These are phyloP conservation scores for Zosterops japonicus DNA, from an alignment of 2,113 vertebrate genomes.

Conservation along the genomic window DNA sequence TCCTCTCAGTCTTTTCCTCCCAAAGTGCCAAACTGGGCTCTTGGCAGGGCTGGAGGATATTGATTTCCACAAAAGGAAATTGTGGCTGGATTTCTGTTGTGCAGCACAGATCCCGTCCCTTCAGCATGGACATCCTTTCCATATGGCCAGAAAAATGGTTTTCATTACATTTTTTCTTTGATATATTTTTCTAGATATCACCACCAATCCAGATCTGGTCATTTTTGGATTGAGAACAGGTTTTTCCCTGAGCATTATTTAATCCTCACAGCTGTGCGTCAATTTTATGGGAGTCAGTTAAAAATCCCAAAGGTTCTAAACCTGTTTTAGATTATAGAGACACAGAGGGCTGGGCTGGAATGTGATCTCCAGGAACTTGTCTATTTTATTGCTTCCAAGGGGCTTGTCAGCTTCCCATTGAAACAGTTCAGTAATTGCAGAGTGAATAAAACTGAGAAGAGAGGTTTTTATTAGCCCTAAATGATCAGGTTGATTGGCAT, in stretches of 20 bases:
- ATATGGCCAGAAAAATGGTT: neutral
- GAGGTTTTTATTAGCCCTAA: constrained; percentile 10
- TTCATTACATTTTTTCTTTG: neutral
- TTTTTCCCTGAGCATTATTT: neutral
- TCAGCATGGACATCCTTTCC: neutral
- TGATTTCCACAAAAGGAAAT: neutral
- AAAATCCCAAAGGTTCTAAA: neutral
- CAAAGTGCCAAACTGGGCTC: neutral
- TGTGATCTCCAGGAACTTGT: neutral
- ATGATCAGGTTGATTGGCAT: neutral
- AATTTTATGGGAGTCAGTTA: neutral
- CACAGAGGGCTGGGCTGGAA: neutral
- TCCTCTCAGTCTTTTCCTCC: neutral
- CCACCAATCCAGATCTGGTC: neutral
- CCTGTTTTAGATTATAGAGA: neutral
- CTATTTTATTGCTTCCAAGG: constrained; percentile 28
- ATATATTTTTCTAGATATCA: neutral
- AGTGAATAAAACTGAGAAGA: neutral
- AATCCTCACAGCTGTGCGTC: neutral
- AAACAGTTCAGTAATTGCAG: neutral
- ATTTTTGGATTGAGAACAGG: neutral
- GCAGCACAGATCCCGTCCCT: neutral
- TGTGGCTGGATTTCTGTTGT: neutral
- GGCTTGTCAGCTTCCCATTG: constrained; percentile 3
- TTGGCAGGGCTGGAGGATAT: neutral